A percentile compares a stretch with the other conserved stretches of the same genome.
These are phyloP conservation scores for Pheosia tremula DNA, from an alignment of 2,888 invertebrate species.

Conservation along the genomic window DNA sequence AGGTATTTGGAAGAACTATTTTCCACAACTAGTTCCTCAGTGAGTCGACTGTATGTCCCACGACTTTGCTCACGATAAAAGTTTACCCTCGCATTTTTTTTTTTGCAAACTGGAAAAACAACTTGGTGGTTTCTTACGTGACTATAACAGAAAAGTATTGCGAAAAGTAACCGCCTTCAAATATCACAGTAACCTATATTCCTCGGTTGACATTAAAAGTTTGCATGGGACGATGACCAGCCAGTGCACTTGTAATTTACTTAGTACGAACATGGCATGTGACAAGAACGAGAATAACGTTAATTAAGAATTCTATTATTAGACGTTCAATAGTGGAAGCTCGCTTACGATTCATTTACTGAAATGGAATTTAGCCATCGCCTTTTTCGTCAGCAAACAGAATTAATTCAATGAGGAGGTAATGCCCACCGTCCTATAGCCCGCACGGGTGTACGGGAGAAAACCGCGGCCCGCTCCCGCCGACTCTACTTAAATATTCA, in stretches of 20 bases:
- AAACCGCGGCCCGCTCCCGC: constrained; percentile 65
- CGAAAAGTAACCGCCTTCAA: not conserved
- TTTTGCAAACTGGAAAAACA: too few species aligned
- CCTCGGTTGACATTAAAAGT: constrained; percentile 1
- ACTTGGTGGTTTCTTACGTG: not conserved
- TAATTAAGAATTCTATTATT: constrained; percentile 12
- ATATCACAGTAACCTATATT: not conserved
- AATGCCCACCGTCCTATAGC: constrained; percentile 69
- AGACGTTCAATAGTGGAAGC: constrained; percentile 14
- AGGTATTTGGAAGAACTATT: not conserved
- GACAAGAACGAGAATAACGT: not conserved
- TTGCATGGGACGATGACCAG: not conserved
- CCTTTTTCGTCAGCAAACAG: constrained; percentile 66
- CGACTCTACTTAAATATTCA: constrained; percentile 78
- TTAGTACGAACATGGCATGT: not conserved
- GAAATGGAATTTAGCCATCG: constrained; percentile 48
- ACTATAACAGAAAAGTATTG: not conserved
- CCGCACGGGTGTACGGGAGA: constrained; percentile 58
- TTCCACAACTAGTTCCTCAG: too few species aligned
- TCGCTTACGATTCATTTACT: constrained; percentile 40
- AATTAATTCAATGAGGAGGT: constrained; percentile 75
- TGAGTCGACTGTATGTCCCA: too few species aligned
- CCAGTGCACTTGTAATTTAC: not conserved
- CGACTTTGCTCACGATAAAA: not conserved
- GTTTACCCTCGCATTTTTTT: not conserved